Percentiles rank a stretch among this genome's conserved stretches.
These are phyloP conservation scores for Stenurella melanura DNA, from an alignment of 2,888 invertebrate genomes.

Conservation along the genomic window DNA sequence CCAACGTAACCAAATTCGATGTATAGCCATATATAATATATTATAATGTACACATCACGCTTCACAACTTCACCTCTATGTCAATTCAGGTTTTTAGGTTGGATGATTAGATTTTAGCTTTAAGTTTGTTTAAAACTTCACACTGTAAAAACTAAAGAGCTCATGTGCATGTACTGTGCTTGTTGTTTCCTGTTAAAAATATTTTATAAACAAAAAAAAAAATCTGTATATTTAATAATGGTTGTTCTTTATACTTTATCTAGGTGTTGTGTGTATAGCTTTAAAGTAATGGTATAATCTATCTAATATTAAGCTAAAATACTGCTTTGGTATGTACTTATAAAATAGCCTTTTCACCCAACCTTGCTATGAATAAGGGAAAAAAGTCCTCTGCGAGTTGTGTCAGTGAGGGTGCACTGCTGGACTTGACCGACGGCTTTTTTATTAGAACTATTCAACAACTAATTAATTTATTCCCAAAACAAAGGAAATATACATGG, in stretches of 20 bases:
- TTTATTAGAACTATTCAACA: slow-evolving; percentile 54
- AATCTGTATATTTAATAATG: slow-evolving; percentile 65
- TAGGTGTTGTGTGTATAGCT: slow-evolving; percentile 73
- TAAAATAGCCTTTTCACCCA: slow-evolving; percentile 52
- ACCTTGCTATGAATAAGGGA: slow-evolving; percentile 35
- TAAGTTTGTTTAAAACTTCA: slow-evolving; percentile 59
- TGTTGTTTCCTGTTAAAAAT: slow-evolving; percentile 70
- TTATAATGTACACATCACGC: slow-evolving; percentile 40
- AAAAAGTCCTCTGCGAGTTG: slow-evolving; percentile 36
- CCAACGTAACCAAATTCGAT: slow-evolving; percentile 36
- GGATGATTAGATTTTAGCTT: slow-evolving; percentile 49
- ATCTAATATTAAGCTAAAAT: slow-evolving; percentile 47
- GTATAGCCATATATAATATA: slow-evolving; percentile 35
- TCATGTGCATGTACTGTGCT: slow-evolving; percentile 71
- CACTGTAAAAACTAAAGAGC: slow-evolving; percentile 64
- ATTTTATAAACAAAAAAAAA: slow-evolving; percentile 67
- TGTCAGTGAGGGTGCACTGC: slow-evolving; percentile 45
- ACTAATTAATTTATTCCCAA: slow-evolving; percentile 62
- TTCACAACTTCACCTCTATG: slow-evolving; percentile 48
- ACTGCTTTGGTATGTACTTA: slow-evolving; percentile 62
- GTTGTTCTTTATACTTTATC: slow-evolving; percentile 73
- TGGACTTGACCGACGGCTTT: slow-evolving; percentile 47
- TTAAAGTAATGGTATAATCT: slow-evolving; percentile 55
- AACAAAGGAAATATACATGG: slow-evolving; percentile 63
- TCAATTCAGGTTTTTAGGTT: slow-evolving; percentile 54